A percentile compares a stretch with the other conserved stretches of the same genome.
Evolutionary conservation across 2,797 vertebrate species (phyloP).

Genomic region (Microctenopoma lineatum): DNA sequence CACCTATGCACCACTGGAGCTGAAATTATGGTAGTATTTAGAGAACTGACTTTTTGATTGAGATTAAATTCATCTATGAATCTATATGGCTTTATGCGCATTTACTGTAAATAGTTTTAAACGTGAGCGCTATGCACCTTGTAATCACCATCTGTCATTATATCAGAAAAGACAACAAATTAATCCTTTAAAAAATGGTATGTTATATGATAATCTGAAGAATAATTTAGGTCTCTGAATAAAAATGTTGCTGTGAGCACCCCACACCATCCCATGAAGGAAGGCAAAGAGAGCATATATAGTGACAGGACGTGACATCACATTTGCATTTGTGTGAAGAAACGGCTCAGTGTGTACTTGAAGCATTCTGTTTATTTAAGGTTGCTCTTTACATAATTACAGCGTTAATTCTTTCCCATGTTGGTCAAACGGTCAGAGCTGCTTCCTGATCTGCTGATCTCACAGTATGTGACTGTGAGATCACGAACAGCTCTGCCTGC

Average conservation of each 20-base stretch:
- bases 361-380: conserved; percentile 25
- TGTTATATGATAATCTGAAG: not conserved
- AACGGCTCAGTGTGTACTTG: conserved; percentile 4
- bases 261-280: not conserved
- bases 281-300: conserved; percentile 1
- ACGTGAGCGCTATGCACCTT: no score
- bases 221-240: not conserved
- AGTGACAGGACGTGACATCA: conserved; percentile 18
- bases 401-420: conserved; percentile 50
- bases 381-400: conserved; percentile 57
- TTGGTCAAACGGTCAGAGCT: conserved; percentile 59
- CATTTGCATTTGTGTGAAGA: conserved; percentile 29
- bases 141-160: no score
- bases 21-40: not conserved
- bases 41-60: not conserved
- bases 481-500: conserved; percentile 50
- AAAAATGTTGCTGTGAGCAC: not conserved
- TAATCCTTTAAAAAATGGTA: not conserved
- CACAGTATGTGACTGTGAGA: conserved; percentile 54
- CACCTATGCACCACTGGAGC: not conserved
- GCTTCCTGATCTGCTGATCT: conserved; percentile 62
- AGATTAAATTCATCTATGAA: not conserved
- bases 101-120: no score
- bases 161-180: no score
- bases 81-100: not conserved